phyloP scores from a whole-genome alignment of 1,140 invertebrate species.

The Armadillidium nasatum region DNA sequence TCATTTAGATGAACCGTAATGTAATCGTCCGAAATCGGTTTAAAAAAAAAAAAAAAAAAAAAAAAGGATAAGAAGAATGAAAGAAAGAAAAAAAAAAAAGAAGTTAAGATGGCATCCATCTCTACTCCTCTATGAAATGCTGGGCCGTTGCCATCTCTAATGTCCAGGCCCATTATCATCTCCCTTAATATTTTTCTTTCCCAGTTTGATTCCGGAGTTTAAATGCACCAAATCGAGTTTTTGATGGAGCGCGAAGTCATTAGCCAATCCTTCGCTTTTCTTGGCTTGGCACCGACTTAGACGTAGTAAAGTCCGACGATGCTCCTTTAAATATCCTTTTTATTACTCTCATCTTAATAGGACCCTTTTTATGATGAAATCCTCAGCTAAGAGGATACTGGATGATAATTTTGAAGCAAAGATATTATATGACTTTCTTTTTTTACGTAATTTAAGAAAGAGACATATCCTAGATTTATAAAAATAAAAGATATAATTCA shows the following conservation, averaged over 20 bases:
- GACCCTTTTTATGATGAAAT: background rate
- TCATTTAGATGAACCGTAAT: background rate
- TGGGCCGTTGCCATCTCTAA: constrained; percentile 38
- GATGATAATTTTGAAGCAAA: background rate
- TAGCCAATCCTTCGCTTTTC: constrained; percentile 35
- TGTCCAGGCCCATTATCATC: constrained; percentile 43
- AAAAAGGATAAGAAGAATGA: background rate
- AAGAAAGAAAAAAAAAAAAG: background rate
- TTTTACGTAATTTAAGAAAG: background rate
- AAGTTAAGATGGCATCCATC: constrained; percentile 12
- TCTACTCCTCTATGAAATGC: constrained; percentile 38
- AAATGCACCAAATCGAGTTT: constrained; percentile 44
- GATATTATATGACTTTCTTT: background rate
- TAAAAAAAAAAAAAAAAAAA: too few relatives aligned
- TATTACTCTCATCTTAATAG: background rate
- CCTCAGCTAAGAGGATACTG: background rate
- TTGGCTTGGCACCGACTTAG: constrained; percentile 29
- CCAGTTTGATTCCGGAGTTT: constrained; percentile 44
- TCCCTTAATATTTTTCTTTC: constrained; percentile 44
- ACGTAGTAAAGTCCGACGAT: constrained; percentile 8
- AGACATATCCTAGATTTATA: background rate
- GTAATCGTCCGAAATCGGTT: constrained; percentile 4
- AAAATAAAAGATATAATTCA: background rate
- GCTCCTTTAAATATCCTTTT: background rate
- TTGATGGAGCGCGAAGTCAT: constrained; percentile 44